These are phyloP conservation scores for Protobothrops flavoviridis DNA, from an alignment of 2,113 vertebrate species.

Conservation along the genomic window DNA sequence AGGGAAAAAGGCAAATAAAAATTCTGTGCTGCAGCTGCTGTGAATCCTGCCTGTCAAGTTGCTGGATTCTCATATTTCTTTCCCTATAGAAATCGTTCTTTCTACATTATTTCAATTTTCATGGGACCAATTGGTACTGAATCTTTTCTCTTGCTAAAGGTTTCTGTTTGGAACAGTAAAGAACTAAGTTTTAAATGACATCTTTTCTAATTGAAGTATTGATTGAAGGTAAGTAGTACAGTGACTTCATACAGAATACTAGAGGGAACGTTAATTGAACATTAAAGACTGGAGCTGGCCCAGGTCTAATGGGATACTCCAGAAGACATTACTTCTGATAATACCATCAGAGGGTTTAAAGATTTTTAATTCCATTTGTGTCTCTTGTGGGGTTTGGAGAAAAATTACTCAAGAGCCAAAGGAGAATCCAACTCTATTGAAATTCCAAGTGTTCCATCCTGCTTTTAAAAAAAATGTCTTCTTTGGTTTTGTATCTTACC, in stretches of 20 bases:
- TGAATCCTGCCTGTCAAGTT: constrained; percentile 9
- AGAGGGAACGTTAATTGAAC: constrained; percentile 22
- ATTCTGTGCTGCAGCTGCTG: constrained; percentile 32
- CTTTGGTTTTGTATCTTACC: constrained; percentile 55
- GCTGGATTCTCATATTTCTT: constrained; percentile 10
- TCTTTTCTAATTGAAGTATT: constrained; percentile 19
- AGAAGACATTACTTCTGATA: constrained; percentile 9
- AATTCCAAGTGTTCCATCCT: constrained; percentile 23
- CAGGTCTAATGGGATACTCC: constrained; percentile 12
- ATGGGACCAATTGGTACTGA: not conserved
- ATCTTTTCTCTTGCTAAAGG: constrained; percentile 3
- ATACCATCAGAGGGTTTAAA: constrained; percentile 23
- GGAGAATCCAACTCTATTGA: constrained; percentile 33
- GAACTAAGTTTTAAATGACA: constrained; percentile 36
- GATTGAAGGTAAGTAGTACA: constrained; percentile 48
- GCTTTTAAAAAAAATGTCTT: constrained; percentile 15
- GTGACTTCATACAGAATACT: constrained; percentile 43
- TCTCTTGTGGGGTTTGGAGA: constrained; percentile 19
- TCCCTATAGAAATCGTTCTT: constrained; percentile 30
- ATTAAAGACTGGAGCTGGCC: constrained; percentile 8
- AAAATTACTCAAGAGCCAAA: constrained; percentile 53
- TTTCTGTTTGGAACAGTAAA: constrained; percentile 8
- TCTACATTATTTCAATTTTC: constrained; percentile 28
- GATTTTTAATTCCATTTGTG: constrained; percentile 21
- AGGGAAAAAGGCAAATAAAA: not conserved